These are phyloP conservation scores for Podilymbus podiceps DNA, from an alignment of 2,113 vertebrate genomes.

Conservation along the genomic window DNA sequence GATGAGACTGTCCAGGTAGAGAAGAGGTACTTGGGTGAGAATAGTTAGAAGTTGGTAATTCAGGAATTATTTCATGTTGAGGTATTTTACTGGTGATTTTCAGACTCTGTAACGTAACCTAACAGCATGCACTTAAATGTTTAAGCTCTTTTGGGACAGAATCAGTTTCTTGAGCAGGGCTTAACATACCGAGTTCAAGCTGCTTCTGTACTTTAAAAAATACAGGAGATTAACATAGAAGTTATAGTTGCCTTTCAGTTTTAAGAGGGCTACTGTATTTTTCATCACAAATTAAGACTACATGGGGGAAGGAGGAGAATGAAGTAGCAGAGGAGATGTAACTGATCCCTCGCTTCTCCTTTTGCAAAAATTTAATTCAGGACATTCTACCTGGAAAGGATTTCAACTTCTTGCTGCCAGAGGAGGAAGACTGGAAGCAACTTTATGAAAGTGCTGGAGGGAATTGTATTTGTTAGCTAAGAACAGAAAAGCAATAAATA, in stretches of 20 bases:
- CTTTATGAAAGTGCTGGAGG: background rate
- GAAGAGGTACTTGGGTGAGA: background rate
- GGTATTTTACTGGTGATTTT: background rate
- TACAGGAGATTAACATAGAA: background rate
- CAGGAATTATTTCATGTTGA: background rate
- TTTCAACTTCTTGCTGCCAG: background rate
- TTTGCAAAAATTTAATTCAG: background rate
- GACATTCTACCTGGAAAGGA: background rate
- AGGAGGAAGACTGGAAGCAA: background rate
- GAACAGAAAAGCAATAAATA: background rate
- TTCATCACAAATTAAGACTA: background rate
- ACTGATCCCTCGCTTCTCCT: background rate
- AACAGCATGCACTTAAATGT: background rate
- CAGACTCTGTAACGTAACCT: background rate
- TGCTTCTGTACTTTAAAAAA: background rate
- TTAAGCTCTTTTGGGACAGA: background rate
- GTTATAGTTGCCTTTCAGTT: background rate
- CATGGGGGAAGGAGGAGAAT: accelerated
- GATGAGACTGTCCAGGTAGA: background rate
- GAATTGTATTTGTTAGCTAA: background rate
- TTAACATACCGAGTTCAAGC: background rate
- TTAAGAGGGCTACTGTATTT: background rate
- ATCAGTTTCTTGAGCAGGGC: background rate
- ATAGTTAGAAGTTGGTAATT: background rate
- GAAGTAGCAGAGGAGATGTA: background rate